These are phyloP conservation scores for Zingel zingel DNA, from an alignment of 2,113 vertebrate species.

Conservation along the genomic window DNA sequence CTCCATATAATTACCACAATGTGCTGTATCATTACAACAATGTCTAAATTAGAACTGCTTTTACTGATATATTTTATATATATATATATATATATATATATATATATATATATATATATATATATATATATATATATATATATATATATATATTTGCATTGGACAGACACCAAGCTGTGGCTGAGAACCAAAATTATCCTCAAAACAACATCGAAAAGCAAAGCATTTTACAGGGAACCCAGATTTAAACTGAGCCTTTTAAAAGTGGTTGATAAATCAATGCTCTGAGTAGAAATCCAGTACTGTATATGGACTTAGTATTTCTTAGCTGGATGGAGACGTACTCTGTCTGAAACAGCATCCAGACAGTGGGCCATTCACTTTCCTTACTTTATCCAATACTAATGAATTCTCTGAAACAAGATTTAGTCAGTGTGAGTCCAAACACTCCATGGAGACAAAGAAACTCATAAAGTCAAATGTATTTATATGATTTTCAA, in stretches of 20 bases:
- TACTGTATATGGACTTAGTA: background rate
- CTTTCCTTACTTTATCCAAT: background rate
- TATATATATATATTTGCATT: background rate
- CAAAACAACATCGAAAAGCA: background rate
- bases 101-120: too few species aligned
- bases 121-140: too few species aligned
- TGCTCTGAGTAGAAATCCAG: background rate
- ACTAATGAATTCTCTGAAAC: conserved; percentile 28
- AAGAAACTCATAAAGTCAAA: conserved; percentile 9
- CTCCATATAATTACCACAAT: background rate
- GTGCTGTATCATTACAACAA: background rate
- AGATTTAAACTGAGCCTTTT: background rate
- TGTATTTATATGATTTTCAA: conserved; percentile 5
- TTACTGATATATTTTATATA: too few species aligned
- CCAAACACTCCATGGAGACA: background rate
- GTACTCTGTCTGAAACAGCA: conserved; percentile 5
- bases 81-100: too few species aligned
- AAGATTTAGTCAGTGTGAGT: background rate
- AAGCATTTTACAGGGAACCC: background rate
- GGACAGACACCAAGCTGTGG: background rate
- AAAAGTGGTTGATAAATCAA: background rate
- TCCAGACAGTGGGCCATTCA: background rate
- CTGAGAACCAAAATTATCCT: background rate
- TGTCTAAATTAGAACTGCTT: background rate
- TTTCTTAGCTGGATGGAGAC: background rate